Percentiles rank a stretch among this genome's conserved stretches.
Evolutionary conservation across 1,140 invertebrate species (phyloP).

Genomic region (Heliconius nattereri): DNA sequence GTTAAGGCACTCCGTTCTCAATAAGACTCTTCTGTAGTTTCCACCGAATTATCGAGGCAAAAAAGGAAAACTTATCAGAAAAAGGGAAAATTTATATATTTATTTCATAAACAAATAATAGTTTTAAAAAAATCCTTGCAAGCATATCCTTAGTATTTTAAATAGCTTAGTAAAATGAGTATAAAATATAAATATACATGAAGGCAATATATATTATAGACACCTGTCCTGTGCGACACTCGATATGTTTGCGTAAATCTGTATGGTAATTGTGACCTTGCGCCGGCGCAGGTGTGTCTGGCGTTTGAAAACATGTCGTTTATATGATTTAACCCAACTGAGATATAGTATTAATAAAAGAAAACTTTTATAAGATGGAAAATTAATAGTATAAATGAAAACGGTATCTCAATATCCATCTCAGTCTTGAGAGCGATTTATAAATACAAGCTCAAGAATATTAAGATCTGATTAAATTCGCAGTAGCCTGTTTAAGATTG

Average conservation of each 20-base stretch:
- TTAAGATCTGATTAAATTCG: conserved; percentile 2
- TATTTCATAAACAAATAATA: too few species aligned
- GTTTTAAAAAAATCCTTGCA: too few species aligned
- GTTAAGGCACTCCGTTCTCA: too few species aligned
- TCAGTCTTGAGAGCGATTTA: too few species aligned
- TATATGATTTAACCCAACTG: neutral
- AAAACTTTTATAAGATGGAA: too few species aligned
- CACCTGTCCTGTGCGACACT: conserved; percentile 61
- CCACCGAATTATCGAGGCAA: too few species aligned
- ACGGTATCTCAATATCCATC: too few species aligned
- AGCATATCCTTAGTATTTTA: neutral
- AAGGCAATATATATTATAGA: conserved; percentile 21
- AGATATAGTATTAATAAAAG: too few species aligned
- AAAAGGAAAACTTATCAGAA: too few species aligned
- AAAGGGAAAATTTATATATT: too few species aligned
- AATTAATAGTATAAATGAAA: too few species aligned
- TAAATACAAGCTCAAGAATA: neutral
- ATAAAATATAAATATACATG: neutral
- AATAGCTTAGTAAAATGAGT: neutral
- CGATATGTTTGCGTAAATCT: conserved; percentile 46
- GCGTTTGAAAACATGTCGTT: conserved; percentile 16
- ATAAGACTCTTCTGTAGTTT: too few species aligned
- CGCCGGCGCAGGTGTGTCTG: conserved; percentile 17
- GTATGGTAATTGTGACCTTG: conserved; percentile 54
- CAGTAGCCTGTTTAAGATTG: neutral